Conservation (phyloP, 2,797 vertebrate genomes). For the Lacerta viridis region DNA sequence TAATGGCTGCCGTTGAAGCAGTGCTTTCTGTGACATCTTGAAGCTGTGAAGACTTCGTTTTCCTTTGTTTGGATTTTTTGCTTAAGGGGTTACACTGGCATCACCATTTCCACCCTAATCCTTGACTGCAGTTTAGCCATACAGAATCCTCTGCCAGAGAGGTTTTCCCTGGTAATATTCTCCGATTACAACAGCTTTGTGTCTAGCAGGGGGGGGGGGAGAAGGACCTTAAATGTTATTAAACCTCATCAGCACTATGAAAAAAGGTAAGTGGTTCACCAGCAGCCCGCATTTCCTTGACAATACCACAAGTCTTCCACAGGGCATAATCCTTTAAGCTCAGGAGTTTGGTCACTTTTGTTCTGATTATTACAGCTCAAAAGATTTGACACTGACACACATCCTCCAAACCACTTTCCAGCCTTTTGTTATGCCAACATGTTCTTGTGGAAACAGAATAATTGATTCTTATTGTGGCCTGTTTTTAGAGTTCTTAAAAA, state of each 20-base stretch:
- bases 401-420: slow-evolving; percentile 60
- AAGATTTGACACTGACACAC: slow-evolving; percentile 55
- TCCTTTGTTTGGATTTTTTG: slow-evolving; percentile 43
- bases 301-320: slow-evolving; percentile 76
- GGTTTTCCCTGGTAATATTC: slow-evolving; percentile 73
- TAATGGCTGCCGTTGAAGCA: not conserved
- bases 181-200: slow-evolving; percentile 80
- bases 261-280: slow-evolving; percentile 76
- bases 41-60: slow-evolving; percentile 50
- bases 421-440: slow-evolving; percentile 55
- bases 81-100: slow-evolving; percentile 63
- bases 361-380: slow-evolving; percentile 75
- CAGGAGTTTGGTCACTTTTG: slow-evolving; percentile 76
- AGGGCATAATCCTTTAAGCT: slow-evolving; percentile 77
- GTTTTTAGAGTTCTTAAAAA: not conserved
- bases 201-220: slow-evolving; percentile 66
- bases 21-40: slow-evolving; percentile 17
- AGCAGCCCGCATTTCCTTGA: slow-evolving; percentile 73
- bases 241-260: slow-evolving; percentile 78
- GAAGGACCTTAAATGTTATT: slow-evolving; percentile 76
- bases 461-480: not conserved
- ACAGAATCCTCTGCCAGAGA: slow-evolving; percentile 71
- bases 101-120: slow-evolving; percentile 71
- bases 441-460: slow-evolving; percentile 47
- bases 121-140: slow-evolving; percentile 71